Conservation (phyloP, 2,797 vertebrate genomes). For the Merluccius polli region DNA sequence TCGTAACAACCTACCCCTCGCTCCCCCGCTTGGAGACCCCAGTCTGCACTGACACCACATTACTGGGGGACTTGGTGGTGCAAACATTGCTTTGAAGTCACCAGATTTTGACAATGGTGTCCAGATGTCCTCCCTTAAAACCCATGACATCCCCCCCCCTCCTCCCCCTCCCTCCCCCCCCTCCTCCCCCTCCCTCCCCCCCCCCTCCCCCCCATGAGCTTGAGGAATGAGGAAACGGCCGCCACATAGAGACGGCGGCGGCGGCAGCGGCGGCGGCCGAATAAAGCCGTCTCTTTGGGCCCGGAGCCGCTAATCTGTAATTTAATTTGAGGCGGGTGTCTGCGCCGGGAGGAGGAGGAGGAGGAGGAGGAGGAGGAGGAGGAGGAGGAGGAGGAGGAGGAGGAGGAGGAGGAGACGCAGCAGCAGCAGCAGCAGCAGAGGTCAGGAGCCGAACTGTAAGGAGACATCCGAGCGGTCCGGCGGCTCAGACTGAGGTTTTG, state of each 20-base stretch:
- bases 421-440: too few species aligned
- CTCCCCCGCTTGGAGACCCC: slow-evolving; percentile 6
- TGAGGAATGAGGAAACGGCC: slow-evolving; percentile 48
- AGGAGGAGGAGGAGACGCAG: slow-evolving; percentile 56
- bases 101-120: slow-evolving; percentile 32
- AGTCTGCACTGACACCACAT: slow-evolving; percentile 33
- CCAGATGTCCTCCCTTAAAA: slow-evolving; percentile 58
- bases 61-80: slow-evolving; percentile 22
- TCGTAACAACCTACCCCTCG: slow-evolving; percentile 20
- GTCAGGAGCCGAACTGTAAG: slow-evolving; percentile 65
- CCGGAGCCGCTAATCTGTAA: slow-evolving; percentile 69
- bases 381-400: slow-evolving; percentile 57
- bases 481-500: slow-evolving; percentile 57
- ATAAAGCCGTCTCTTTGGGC: slow-evolving; percentile 61
- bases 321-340: slow-evolving; percentile 71
- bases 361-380: too few species aligned
- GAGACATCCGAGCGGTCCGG: slow-evolving; percentile 51
- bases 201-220: slow-evolving; percentile 9
- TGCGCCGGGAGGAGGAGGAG: slow-evolving; percentile 57
- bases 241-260: slow-evolving; percentile 46
- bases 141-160: slow-evolving; percentile 44
- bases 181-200: background rate
- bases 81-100: slow-evolving; percentile 16
- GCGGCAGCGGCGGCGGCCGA: too few species aligned
- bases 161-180: slow-evolving; percentile 34